These are phyloP conservation scores for Mythimna lalbum DNA, from an alignment of 2,888 invertebrate species.

Conservation along the genomic window DNA sequence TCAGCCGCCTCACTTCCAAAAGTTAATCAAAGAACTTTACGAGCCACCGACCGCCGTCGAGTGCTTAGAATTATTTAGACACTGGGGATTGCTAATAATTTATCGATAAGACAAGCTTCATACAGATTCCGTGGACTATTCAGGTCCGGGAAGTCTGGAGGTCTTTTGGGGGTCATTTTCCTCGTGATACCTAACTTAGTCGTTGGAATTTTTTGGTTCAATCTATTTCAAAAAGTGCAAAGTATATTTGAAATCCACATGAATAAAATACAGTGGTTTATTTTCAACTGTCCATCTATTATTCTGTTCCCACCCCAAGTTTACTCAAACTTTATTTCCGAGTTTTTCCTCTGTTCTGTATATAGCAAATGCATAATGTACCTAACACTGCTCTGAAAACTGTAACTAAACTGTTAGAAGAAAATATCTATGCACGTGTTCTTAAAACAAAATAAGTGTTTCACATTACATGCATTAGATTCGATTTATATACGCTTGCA, in stretches of 20 bases:
- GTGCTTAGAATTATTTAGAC: constrained; percentile 81
- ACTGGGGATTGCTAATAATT: constrained; percentile 68
- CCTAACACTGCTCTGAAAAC: constrained; percentile 2
- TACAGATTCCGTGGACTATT: constrained; percentile 11
- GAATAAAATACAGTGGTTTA: background rate
- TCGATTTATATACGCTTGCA: constrained; percentile 30
- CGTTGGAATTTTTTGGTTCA: background rate
- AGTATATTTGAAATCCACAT: no score
- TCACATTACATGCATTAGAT: constrained; percentile 33
- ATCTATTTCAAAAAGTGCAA: no score
- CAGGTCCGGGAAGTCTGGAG: constrained; percentile 5
- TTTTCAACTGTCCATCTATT: constrained; percentile 11
- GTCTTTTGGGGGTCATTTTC: background rate
- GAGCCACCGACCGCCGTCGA: constrained; percentile 70
- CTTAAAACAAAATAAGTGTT: background rate
- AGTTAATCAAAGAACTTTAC: constrained; percentile 82
- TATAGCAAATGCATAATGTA: background rate
- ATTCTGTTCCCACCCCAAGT: background rate
- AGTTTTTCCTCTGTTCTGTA: background rate
- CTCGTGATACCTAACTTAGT: background rate
- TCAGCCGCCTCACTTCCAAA: constrained; percentile 74
- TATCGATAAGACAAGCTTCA: constrained; percentile 42
- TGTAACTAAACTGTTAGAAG: constrained; percentile 1
- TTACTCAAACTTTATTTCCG: background rate
- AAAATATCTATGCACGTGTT: constrained; percentile 6